These are phyloP conservation scores for Delphinus delphis DNA, from an alignment of 2,113 vertebrate genomes.

Conservation along the genomic window DNA sequence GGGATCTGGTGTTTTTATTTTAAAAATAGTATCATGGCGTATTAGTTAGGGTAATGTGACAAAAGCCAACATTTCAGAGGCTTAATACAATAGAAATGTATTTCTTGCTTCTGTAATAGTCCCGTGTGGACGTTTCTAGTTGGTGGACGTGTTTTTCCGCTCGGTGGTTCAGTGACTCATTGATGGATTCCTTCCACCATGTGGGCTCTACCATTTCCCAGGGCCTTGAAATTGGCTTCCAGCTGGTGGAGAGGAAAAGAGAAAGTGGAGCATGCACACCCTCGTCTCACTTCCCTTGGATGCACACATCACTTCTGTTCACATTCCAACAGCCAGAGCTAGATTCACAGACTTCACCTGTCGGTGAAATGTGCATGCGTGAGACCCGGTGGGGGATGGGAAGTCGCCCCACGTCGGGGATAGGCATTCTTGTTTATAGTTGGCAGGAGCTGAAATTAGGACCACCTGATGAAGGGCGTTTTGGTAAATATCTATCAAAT, in stretches of 20 bases:
- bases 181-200: neutral
- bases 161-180: neutral
- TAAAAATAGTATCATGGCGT: neutral
- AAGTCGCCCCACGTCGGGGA: rapidly evolving
- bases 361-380: neutral
- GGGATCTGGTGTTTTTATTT: neutral
- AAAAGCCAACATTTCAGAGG: neutral
- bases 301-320: neutral
- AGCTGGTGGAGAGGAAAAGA: neutral
- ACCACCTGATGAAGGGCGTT: neutral
- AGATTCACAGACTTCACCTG: neutral
- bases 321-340: neutral
- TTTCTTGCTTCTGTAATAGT: neutral
- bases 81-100: neutral
- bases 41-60: neutral
- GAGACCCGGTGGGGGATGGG: neutral
- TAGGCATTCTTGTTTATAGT: neutral
- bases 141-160: neutral
- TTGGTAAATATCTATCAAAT: neutral
- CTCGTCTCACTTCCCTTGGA: neutral
- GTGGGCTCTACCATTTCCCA: neutral
- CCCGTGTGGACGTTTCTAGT: neutral
- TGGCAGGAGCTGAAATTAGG: neutral
- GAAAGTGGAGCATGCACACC: neutral
- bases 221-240: neutral